Base-by-base conservation (phyloP, 2,888 invertebrate genomes). In the Eremobia ochroleuca region DNA sequence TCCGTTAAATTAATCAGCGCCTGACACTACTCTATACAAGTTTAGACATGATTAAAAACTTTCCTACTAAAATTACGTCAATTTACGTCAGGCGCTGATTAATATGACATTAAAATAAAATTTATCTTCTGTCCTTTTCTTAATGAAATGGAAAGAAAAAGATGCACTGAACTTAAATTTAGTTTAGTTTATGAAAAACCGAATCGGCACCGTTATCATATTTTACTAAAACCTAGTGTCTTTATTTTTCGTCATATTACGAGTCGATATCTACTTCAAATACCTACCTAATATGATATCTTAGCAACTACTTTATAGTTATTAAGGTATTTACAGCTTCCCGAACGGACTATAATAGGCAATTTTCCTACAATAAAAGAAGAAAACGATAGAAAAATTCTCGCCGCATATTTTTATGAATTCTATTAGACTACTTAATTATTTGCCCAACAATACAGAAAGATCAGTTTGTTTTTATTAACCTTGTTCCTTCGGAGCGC, bases 401-500 rank as follows among this genome's bases (percentile, higher is more conserved):
- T 21, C 18, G 21, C 28, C 40, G 37, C 73, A 62, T 46, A 66
- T 61, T 67, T 73, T 73, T 49, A 71, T 67, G 46, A 76, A 77
- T 58, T 65, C 71, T 68, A 62, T 62, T 65, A 77, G 15, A 59
- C 37, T 69, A 69, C 65, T n/a, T 72, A 69, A 69, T 77, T 78
- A 75, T 85, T 68, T 65, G 6, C 25, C 49, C 61, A 83, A 73
- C 73, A 82, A 82, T 72, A 85, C 61, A 66, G 46, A 46, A 55
- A 52, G 37, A 75, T 66, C 68, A 62, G 61, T 78, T 77, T 66
- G n/a, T 81, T 77, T 83, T 81, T 82, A 73, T 77, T 62, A 55
- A 46, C 34, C 73, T 46, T 81, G 76, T 76, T 65, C 64, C n/a
- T 52, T 13, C 6, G 34, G 31, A 58, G 18, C n/a, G 1, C 52